Evolutionary conservation across 2,113 vertebrate species (phyloP).

Genomic region (Microcebus ravelobensis): DNA sequence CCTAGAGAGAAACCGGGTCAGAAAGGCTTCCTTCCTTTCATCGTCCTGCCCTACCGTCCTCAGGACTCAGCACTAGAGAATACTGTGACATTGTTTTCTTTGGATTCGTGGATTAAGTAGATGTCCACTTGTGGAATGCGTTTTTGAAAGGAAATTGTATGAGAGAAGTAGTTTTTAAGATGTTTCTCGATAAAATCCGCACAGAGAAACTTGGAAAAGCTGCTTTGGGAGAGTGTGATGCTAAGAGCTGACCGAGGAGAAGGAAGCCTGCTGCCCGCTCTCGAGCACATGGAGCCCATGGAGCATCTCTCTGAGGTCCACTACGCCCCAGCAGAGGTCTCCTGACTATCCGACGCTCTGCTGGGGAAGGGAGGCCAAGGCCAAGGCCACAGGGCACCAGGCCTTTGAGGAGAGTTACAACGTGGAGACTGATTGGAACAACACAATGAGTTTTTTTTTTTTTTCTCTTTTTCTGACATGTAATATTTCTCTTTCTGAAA

Average conservation of each 20-base stretch:
- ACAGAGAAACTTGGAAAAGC: neutral
- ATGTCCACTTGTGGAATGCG: neutral
- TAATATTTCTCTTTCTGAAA: slow-evolving; percentile 46
- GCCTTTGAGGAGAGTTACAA: neutral
- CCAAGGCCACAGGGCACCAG: rapidly evolving
- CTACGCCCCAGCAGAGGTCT: neutral
- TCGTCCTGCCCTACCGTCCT: neutral
- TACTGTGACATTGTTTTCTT: neutral
- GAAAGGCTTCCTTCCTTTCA: neutral
- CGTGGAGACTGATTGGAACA: neutral
- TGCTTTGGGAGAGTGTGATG: neutral
- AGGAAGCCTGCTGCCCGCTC: rapidly evolving
- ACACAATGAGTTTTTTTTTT: slow-evolving; percentile 38
- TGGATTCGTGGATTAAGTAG: neutral
- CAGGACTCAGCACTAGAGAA: neutral
- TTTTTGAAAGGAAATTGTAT: neutral
- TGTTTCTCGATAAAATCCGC: rapidly evolving
- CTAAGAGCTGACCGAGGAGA: neutral
- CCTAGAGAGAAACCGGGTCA: slow-evolving; percentile 4
- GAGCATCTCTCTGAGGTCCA: neutral
- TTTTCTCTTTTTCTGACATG: slow-evolving; percentile 31
- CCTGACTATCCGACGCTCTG: neutral
- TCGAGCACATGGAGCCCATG: rapidly evolving
- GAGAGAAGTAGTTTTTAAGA: neutral
- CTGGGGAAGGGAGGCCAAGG: neutral